phyloP scores from a whole-genome alignment of 1,140 invertebrate species.

The Drosophila aff. region DNA sequence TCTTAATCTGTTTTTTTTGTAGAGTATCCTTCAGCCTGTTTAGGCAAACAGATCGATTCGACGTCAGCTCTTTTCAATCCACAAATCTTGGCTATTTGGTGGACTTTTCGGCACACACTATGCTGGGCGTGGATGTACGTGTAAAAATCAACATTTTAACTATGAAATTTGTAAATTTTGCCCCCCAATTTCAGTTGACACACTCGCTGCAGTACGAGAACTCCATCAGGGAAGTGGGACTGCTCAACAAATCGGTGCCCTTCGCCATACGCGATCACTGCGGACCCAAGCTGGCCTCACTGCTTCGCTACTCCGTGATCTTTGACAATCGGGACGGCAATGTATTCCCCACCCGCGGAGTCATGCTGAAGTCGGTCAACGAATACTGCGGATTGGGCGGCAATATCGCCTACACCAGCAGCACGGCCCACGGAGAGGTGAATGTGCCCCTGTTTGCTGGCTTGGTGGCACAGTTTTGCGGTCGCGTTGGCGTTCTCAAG shows the following conservation, averaged over 20 bases:
- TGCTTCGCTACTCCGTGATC: conserved; percentile 75
- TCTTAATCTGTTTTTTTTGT: not conserved
- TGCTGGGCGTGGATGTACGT: conserved; percentile 73
- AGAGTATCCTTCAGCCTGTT: conserved; percentile 82
- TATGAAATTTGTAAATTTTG: not conserved
- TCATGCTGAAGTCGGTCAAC: conserved; percentile 72
- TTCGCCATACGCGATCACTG: conserved; percentile 80
- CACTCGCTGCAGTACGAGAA: conserved; percentile 84
- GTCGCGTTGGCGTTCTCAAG: conserved; percentile 71
- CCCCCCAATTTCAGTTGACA: conserved; percentile 56
- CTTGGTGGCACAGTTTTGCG: conserved; percentile 77
- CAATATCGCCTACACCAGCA: conserved; percentile 76
- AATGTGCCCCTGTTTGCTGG: conserved; percentile 77
- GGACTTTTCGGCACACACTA: conserved; percentile 73
- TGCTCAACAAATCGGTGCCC: conserved; percentile 75
- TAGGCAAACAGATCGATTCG: conserved; percentile 71
- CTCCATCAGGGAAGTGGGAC: conserved; percentile 70
- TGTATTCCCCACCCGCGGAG: conserved; percentile 78
- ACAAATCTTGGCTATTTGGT: conserved; percentile 70
- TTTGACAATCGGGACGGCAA: conserved; percentile 77
- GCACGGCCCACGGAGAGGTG: conserved; percentile 76
- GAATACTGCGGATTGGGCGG: conserved; percentile 82
- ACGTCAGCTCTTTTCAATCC: conserved; percentile 77
- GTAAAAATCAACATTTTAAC: no score
- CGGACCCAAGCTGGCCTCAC: conserved; percentile 78